phyloP scores from a whole-genome alignment of 1,140 invertebrate genomes.

The Ceratina australensis region DNA sequence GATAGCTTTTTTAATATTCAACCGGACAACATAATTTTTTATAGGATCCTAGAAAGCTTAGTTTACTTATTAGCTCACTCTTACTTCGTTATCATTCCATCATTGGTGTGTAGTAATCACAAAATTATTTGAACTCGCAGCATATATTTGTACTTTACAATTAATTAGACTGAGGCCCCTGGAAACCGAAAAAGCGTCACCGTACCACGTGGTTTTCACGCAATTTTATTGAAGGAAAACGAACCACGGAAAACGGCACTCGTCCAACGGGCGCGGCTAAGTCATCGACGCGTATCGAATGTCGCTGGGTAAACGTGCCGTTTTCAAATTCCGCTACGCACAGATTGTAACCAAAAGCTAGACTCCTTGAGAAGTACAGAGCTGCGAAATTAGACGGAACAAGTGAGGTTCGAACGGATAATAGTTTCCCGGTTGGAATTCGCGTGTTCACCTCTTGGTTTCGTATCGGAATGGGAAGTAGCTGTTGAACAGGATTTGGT shows the following conservation, averaged over 20 bases:
- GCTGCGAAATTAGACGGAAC: conserved; percentile 55
- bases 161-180: conserved; percentile 26
- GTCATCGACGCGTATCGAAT: conserved; percentile 39
- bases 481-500: conserved; percentile 10
- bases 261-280: conserved; percentile 21
- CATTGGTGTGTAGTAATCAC: not conserved
- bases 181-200: conserved; percentile 30
- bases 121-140: no score
- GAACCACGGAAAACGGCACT: conserved; percentile 59
- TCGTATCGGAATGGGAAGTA: not conserved
- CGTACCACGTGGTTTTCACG: conserved; percentile 44
- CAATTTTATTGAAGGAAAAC: conserved; percentile 63
- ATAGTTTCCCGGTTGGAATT: conserved; percentile 33
- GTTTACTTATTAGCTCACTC: not conserved
- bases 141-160: conserved; percentile 41
- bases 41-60: not conserved
- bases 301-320: conserved; percentile 1
- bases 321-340: not conserved
- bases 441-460: not conserved
- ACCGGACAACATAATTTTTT: no score
- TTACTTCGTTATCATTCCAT: not conserved
- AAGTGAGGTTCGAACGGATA: conserved; percentile 13
- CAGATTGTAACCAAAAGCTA: conserved; percentile 38
- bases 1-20: no score
- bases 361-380: conserved; percentile 44